A percentile compares a stretch with the other conserved stretches of the same genome.
Evolutionary conservation across 2,888 invertebrate genomes (phyloP).

Genomic region (Tribolium freemani): DNA sequence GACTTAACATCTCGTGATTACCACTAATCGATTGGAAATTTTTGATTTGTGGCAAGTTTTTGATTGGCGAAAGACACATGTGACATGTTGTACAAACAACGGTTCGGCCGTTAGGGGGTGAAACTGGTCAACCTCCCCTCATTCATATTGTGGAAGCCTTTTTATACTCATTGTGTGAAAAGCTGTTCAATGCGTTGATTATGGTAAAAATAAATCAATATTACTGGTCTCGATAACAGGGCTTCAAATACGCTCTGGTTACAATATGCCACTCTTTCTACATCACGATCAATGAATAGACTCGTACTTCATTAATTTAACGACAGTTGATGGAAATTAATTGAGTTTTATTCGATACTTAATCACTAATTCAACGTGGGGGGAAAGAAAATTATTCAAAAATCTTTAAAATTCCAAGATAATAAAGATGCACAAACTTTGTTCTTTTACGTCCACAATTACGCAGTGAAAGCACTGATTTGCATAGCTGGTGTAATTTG

Average conservation of each 20-base stretch:
- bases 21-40: too few species aligned
- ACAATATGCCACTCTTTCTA: background rate
- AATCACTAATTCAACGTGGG: background rate
- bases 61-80: background rate
- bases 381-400: background rate
- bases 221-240: background rate
- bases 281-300: background rate
- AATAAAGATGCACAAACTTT: too few species aligned
- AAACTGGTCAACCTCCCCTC: slow-evolving; percentile 24
- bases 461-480: too few species aligned
- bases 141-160: slow-evolving; percentile 20
- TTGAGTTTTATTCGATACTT: background rate
- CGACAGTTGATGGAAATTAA: background rate
- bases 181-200: slow-evolving; percentile 21
- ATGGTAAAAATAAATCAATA: slow-evolving; percentile 19
- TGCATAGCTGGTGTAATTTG: too few species aligned
- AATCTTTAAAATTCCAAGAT: too few species aligned
- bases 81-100: slow-evolving; percentile 24
- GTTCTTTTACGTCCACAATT: too few species aligned
- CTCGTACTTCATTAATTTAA: background rate
- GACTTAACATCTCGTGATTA: too few species aligned
- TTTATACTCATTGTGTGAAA: slow-evolving; percentile 18
- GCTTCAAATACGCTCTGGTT: background rate
- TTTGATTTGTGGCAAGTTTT: background rate
- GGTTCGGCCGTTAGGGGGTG: slow-evolving; percentile 18